Conservation (phyloP, 2,888 invertebrate genomes). For the Antheraea assamensis region DNA sequence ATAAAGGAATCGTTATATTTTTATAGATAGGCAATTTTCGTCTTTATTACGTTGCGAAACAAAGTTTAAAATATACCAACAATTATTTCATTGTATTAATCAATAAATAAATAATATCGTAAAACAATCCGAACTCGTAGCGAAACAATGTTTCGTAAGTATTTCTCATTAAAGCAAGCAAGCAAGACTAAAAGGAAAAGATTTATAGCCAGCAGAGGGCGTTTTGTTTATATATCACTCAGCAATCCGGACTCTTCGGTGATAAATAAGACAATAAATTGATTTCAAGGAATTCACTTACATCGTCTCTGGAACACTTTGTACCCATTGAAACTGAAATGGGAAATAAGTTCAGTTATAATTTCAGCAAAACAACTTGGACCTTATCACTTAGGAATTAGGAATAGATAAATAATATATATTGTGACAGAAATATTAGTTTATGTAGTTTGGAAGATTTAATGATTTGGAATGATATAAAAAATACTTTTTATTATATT, state of each 20-base stretch:
- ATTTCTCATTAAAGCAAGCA: slow-evolving; percentile 16
- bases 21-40: neutral
- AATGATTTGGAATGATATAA: no score
- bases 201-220: slow-evolving; percentile 10
- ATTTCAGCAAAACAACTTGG: neutral
- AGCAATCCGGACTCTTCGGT: slow-evolving; percentile 7
- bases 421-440: no score
- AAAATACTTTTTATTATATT: no score
- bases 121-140: slow-evolving; percentile 8
- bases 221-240: slow-evolving; percentile 18
- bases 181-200: slow-evolving; percentile 13
- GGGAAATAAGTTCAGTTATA: neutral
- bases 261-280: slow-evolving; percentile 18
- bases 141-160: slow-evolving; percentile 13
- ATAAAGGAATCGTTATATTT: neutral
- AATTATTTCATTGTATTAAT: neutral
- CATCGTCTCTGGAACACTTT: neutral
- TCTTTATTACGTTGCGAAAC: neutral
- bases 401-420: no score
- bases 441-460: no score
- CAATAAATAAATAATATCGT: slow-evolving; percentile 6
- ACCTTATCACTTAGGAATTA: no score
- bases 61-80: neutral
- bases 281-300: slow-evolving; percentile 16
- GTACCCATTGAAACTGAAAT: neutral